Percentiles rank a stretch among this genome's conserved stretches.
Conservation (phyloP, 2,888 invertebrate genomes). For the Choristoneura rosaceana region DNA sequence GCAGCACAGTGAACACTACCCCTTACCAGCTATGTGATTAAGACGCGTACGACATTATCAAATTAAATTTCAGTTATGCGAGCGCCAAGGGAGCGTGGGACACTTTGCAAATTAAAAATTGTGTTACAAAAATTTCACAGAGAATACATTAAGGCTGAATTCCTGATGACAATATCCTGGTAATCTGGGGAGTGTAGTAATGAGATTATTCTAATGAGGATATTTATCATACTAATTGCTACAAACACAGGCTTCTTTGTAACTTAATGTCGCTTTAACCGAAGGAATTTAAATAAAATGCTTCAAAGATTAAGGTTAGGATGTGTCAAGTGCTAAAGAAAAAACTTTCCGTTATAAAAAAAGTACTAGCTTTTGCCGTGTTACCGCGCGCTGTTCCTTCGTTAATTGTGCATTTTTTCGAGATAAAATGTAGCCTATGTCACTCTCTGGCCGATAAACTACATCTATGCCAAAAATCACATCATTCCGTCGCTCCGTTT, state of each 20-base stretch:
- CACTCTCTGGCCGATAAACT: too few species aligned
- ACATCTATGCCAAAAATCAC: too few species aligned
- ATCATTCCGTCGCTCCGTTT: too few species aligned
- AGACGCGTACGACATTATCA: slow-evolving; percentile 49
- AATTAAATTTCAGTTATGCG: slow-evolving; percentile 50
- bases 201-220: neutral
- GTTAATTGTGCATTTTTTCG: too few species aligned
- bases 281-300: neutral
- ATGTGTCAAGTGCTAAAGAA: too few species aligned
- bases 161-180: slow-evolving; percentile 12
- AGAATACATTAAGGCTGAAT: slow-evolving; percentile 13
- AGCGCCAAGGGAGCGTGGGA: slow-evolving; percentile 26
- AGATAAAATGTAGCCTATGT: too few species aligned
- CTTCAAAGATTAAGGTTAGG: neutral
- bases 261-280: neutral
- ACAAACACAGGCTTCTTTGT: neutral
- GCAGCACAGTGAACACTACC: slow-evolving; percentile 18
- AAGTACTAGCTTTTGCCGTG: too few species aligned
- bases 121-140: slow-evolving; percentile 13
- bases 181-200: slow-evolving; percentile 7
- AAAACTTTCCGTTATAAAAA: too few species aligned
- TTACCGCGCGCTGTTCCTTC: too few species aligned
- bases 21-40: slow-evolving; percentile 37
- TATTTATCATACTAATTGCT: slow-evolving; percentile 14
- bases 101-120: slow-evolving; percentile 42